Evolutionary conservation across 2,113 vertebrate species (phyloP), one percentile per base, ranked within the genome.

Genomic region (Podiceps cristatus): DNA sequence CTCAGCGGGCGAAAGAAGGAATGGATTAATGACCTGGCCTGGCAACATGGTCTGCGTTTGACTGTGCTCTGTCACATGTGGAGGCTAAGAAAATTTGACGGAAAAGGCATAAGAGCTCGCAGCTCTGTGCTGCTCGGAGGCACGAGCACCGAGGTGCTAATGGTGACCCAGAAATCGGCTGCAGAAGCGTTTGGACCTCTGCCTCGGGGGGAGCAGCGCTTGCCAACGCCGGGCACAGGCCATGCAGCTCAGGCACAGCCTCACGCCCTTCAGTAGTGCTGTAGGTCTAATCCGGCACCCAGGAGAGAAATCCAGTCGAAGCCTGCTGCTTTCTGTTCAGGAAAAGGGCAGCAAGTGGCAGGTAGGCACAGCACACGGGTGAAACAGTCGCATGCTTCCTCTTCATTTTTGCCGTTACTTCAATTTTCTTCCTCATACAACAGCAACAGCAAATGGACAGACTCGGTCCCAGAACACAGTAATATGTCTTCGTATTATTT

Each of bases 101-200:
- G 50, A 69, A 90, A 80, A 89, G 24, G 28, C 7, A 3, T 14
- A 45, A 19, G 35, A 56, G 33, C 35, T 62, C 52, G 29, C 29
- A 90, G 23, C 29, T 29, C 11, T 3, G 3, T 44, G n/a, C 22
- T 91, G 37, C 12, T 56, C 37, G 49, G 44, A 53, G 22, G 18
- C 0, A 2, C 0, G 0, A 56, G 47, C 25, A 55, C 37, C n/a
- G 29, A 11, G 55, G 23, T 52, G 33, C 42, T 56, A 11, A 35
- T 44, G 24, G 15, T 59, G 7, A 19, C 62, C 31, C 66, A 68
- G 45, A 49, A 55, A 18, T 0, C 1, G 3, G 9, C 31, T 77
- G 45, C 63, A 77, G 15, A 86, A 50, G 37, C 7, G 42, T 15
- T 72, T 1, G 4, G 68, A 29, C 52, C 11, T 74, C 27, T 25